Evolutionary conservation across 2,888 invertebrate species (phyloP).

Genomic region (Polyommatus icarus): DNA sequence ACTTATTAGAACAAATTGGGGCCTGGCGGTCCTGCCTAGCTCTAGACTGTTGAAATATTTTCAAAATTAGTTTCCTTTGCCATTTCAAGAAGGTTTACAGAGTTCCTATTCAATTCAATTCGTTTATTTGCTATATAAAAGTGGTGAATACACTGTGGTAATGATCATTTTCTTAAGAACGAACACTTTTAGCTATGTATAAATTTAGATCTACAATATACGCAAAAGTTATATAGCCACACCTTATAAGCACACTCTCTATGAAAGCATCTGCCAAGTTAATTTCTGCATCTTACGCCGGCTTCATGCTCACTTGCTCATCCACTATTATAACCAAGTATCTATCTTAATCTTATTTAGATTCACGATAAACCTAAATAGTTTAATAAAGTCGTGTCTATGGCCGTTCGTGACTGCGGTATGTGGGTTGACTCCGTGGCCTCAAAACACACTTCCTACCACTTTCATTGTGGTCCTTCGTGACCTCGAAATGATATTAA

Average conservation of each 20-base stretch:
- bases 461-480: constrained; percentile 44
- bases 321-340: background rate
- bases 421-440: constrained; percentile 66
- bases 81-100: too few species aligned
- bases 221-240: too few species aligned
- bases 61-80: too few species aligned
- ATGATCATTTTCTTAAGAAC: too few species aligned
- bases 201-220: too few species aligned
- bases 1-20: too few species aligned
- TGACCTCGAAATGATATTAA: background rate
- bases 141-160: too few species aligned
- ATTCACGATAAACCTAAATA: constrained; percentile 1
- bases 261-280: background rate
- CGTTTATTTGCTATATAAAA: too few species aligned
- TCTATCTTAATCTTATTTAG: background rate
- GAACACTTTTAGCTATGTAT: too few species aligned
- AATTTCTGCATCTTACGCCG: background rate
- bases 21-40: too few species aligned
- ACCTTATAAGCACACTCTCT: background rate
- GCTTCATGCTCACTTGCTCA: background rate
- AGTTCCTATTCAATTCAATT: too few species aligned
- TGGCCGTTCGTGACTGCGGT: constrained; percentile 56
- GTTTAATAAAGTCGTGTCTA: background rate
- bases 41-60: too few species aligned
- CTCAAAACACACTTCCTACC: constrained; percentile 71